Evolutionary conservation across 2,888 invertebrate genomes (phyloP).

Genomic region (Pammene aurita): DNA sequence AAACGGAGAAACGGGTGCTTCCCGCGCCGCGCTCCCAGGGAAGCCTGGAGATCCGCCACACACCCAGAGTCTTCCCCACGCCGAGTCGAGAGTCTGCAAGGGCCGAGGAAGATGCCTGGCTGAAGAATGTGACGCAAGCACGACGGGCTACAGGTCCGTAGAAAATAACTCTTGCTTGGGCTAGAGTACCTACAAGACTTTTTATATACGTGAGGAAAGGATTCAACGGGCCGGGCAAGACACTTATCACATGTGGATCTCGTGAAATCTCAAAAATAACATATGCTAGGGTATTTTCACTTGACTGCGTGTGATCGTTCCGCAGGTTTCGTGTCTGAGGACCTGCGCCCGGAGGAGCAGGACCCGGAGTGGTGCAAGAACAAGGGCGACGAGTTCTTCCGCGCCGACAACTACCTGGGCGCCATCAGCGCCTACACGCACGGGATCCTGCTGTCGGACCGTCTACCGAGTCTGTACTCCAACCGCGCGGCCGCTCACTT

Average conservation of each 20-base stretch:
- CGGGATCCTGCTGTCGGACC: slow-evolving; percentile 88
- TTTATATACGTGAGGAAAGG: too few species aligned
- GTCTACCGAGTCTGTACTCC: slow-evolving; percentile 88
- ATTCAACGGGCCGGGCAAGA: too few species aligned
- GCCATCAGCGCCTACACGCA: slow-evolving; percentile 92
- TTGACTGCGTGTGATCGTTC: too few species aligned
- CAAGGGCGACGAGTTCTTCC: slow-evolving; percentile 91
- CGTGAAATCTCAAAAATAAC: too few species aligned
- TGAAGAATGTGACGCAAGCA: slow-evolving; percentile 89
- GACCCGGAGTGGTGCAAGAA: slow-evolving; percentile 92
- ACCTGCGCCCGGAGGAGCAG: slow-evolving; percentile 90
- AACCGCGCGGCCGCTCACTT: slow-evolving; percentile 92
- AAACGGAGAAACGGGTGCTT: slow-evolving; percentile 67
- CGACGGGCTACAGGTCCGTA: slow-evolving; percentile 81
- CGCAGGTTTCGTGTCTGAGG: slow-evolving; percentile 87
- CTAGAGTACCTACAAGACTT: too few species aligned
- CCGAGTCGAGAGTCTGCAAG: slow-evolving; percentile 89
- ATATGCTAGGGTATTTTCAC: too few species aligned
- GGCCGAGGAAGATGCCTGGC: slow-evolving; percentile 90
- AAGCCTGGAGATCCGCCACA: slow-evolving; percentile 87
- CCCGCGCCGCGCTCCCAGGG: slow-evolving; percentile 83
- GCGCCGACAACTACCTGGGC: slow-evolving; percentile 88
- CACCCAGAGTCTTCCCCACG: slow-evolving; percentile 90
- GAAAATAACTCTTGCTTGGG: too few species aligned
- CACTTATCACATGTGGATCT: too few species aligned